Evolutionary conservation across 2,113 vertebrate genomes (phyloP).

Genomic region (Oostethus manadensis): DNA sequence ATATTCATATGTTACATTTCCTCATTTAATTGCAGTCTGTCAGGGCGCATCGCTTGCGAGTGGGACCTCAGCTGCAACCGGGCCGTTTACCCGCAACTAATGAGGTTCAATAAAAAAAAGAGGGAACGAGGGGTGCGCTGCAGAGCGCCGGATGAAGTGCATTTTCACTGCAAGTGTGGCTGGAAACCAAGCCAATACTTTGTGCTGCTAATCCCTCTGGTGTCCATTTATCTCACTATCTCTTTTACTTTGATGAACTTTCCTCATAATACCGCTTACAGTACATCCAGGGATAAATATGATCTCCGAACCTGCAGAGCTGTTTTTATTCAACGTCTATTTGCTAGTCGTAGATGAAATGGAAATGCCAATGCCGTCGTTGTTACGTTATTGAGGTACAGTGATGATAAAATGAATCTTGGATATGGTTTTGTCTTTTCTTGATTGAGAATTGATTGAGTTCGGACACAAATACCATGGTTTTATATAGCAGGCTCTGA

Average conservation of each 20-base stretch:
- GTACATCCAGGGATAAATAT: no score
- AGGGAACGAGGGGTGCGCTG: slow-evolving; percentile 24
- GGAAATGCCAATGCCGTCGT: no score
- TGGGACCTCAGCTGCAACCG: slow-evolving; percentile 59
- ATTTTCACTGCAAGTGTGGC: slow-evolving; percentile 48
- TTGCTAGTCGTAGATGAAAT: no score
- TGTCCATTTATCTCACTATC: slow-evolving; percentile 16
- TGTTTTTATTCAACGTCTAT: no score
- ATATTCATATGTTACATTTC: slow-evolving; percentile 69
- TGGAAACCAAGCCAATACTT: slow-evolving; percentile 45
- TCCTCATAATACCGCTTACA: background rate
- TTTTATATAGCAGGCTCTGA: no score
- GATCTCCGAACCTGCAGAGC: no score
- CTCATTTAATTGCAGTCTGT: slow-evolving; percentile 72
- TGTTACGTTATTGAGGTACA: no score
- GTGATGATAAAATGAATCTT: no score
- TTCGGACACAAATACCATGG: no score
- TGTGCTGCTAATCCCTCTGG: slow-evolving; percentile 17
- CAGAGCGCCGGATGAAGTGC: slow-evolving; percentile 54
- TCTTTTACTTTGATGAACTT: background rate
- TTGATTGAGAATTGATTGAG: no score
- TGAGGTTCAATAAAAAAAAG: slow-evolving; percentile 64
- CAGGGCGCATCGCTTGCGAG: slow-evolving; percentile 59
- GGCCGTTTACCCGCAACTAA: slow-evolving; percentile 53
- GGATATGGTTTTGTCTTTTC: no score